Evolutionary conservation across 2,113 vertebrate genomes (phyloP).

Genomic region (Agapornis roseicollis): DNA sequence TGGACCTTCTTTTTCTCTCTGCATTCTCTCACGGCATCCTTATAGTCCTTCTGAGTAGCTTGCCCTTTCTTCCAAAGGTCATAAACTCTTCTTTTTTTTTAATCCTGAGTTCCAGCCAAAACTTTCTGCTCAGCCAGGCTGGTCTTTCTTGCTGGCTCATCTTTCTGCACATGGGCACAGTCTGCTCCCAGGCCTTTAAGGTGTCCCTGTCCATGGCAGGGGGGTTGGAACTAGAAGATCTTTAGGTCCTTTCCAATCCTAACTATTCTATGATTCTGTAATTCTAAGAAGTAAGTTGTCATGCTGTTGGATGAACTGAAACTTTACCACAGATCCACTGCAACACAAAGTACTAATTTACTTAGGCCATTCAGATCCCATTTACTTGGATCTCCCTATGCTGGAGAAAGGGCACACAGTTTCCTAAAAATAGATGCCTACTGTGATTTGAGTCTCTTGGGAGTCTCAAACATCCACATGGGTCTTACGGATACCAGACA

Average conservation of each 20-base stretch:
- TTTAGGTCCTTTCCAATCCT: neutral
- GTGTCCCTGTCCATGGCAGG: neutral
- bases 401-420: neutral
- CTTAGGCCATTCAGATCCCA: neutral
- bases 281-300: neutral
- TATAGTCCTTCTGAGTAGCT: neutral
- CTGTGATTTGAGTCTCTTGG: rapidly evolving
- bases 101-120: neutral
- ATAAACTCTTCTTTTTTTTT: neutral
- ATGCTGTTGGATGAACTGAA: too few species aligned
- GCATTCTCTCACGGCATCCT: neutral
- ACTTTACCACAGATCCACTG: neutral
- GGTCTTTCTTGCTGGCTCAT: neutral
- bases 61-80: neutral
- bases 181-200: neutral
- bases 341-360: neutral
- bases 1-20: neutral
- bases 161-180: neutral
- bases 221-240: neutral
- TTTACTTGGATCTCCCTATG: neutral
- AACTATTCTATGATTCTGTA: neutral
- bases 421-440: neutral
- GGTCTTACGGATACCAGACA: neutral
- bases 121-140: neutral
- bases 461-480: neutral